Evolutionary conservation across 1,140 invertebrate species (phyloP).

Genomic region (Brachionus manjavacas): DNA sequence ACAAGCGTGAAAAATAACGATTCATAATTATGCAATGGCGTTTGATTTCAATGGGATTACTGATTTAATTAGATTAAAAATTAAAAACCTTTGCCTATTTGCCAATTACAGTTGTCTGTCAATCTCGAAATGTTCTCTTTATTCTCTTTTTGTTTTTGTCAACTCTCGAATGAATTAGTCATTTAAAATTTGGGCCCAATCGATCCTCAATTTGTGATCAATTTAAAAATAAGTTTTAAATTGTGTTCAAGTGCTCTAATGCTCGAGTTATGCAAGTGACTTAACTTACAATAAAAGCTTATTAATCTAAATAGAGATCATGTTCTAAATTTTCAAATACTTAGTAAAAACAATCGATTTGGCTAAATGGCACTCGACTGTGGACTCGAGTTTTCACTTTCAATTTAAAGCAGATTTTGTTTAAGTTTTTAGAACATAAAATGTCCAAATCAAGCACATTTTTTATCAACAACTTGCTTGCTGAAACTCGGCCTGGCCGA

Average conservation of each 20-base stretch:
- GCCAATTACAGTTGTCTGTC: not conserved
- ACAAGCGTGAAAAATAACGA: slow-evolving; percentile 32
- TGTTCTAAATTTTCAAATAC: slow-evolving; percentile 9
- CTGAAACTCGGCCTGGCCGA: not conserved
- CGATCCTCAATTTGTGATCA: not conserved
- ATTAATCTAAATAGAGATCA: slow-evolving; percentile 26
- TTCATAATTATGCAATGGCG: not conserved
- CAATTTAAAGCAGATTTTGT: not conserved
- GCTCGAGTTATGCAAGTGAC: not conserved
- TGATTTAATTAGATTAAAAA: slow-evolving; percentile 24
- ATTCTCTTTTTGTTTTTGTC: not conserved
- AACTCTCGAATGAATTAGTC: not conserved
- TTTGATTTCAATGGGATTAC: not conserved
- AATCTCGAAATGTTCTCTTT: not conserved
- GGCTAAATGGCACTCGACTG: not conserved
- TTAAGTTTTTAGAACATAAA: not conserved
- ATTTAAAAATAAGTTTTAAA: not conserved
- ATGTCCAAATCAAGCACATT: slow-evolving; percentile 29
- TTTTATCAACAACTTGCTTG: not conserved
- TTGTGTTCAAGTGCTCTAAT: slow-evolving; percentile 27
- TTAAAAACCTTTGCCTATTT: not conserved
- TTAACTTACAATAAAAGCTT: not conserved
- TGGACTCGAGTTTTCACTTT: not conserved
- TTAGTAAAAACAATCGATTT: slow-evolving; percentile 33
- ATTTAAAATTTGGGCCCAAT: not conserved